Base-by-base conservation (phyloP, 1,140 invertebrate species). In the Hydropsyche tenuis region DNA sequence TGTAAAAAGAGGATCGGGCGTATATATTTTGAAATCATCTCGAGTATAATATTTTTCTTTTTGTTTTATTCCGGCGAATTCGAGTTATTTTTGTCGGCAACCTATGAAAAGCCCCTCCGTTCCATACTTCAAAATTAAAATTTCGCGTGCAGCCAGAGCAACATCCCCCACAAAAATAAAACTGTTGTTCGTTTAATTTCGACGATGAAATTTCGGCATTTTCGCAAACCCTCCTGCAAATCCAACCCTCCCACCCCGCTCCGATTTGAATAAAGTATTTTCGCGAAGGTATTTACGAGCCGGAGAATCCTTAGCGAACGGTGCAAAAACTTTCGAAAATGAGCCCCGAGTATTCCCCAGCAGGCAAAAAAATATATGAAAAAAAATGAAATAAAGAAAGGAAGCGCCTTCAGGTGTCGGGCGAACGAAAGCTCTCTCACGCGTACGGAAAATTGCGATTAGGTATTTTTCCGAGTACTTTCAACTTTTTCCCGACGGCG, bases 381-480 rank as follows among this genome's bases (percentile, higher is more conserved):
- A 48, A 48, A 48, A 48, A n/a, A 48, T 48, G 16, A n/a, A 48
- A 48, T n/a, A 48, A 48, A 48, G 16, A 14, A 48, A 16, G 45
- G 14, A 48, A 48, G 45, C 22, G 20, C 23, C 12, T 60, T 60
- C 56, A 60, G 56, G 56, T 60, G 56, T 60, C 22, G 56, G 30
- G 56, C 22, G 22, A 20, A 23, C 23, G 56, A 60, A 60, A 60
- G 56, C 22, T 60, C 56, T 60, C 56, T 20, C 56, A 60, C 56
- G 22, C 56, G 56, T 12, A 60, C 20, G 56, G 56, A 20, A 60
- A 60, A 60, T 60, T 23, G 56, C 56, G 56, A 60, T 60, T 60
- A 60, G 56, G 56, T 60, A 60, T 60, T 60, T 60, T 60, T 60
- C 56, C 56, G 23, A 60, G 56, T 60, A 60, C 56, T 60, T 60